These are phyloP conservation scores for Aspidapion aeneum DNA, from an alignment of 2,888 invertebrate species.

Conservation along the genomic window DNA sequence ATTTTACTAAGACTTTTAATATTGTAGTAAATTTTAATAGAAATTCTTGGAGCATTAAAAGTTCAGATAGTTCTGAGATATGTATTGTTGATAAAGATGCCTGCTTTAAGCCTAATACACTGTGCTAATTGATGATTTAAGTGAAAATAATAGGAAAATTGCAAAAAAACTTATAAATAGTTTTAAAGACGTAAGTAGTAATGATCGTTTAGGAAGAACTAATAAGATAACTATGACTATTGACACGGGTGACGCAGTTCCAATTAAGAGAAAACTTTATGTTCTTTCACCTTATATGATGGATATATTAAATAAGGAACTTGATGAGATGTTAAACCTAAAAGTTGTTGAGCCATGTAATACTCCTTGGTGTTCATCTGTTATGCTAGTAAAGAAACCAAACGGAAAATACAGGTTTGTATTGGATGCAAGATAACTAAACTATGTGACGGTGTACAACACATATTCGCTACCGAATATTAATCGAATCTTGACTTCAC, in stretches of 20 bases:
- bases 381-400: constrained; percentile 21
- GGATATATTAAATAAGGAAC: too few relatives aligned
- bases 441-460: constrained; percentile 18
- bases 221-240: constrained; percentile 12
- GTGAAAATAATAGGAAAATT: neutral
- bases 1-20: neutral
- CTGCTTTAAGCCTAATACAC: too few relatives aligned
- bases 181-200: constrained; percentile 14
- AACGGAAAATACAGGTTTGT: constrained; percentile 16
- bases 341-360: constrained; percentile 13
- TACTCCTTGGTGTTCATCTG: constrained; percentile 9
- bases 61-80: neutral
- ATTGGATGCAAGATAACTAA: constrained; percentile 17
- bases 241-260: constrained; percentile 15
- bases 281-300: too few relatives aligned
- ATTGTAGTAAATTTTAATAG: neutral
- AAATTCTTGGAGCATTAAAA: neutral
- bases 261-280: constrained; percentile 12
- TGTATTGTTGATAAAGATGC: too few relatives aligned
- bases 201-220: constrained; percentile 14
- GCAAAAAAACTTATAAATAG: constrained; percentile 11
- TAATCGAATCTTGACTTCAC: constrained; percentile 16
- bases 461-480: constrained; percentile 18
- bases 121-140: neutral
- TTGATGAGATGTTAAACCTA: too few relatives aligned